Evolutionary conservation across 1,140 invertebrate genomes (phyloP).

Genomic region (Delia radicum): DNA sequence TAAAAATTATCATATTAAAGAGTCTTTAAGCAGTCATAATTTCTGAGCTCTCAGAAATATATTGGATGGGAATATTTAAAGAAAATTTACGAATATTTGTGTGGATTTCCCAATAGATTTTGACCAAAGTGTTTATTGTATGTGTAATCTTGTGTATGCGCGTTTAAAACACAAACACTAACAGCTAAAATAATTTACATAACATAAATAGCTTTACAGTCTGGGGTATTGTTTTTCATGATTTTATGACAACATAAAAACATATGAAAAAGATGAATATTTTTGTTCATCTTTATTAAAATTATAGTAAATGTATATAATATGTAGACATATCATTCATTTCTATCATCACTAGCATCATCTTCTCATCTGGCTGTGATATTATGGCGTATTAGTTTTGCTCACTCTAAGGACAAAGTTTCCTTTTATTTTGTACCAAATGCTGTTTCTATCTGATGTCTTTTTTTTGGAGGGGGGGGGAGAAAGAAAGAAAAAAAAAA

Average conservation of each 20-base stretch:
- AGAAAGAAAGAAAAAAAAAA: too few relatives aligned
- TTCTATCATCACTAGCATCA: neutral
- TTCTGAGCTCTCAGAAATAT: too few relatives aligned
- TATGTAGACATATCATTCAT: neutral
- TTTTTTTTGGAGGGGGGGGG: too few relatives aligned
- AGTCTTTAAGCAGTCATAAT: too few relatives aligned
- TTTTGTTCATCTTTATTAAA: neutral
- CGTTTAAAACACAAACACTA: neutral
- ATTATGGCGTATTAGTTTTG: neutral
- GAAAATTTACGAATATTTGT: too few relatives aligned
- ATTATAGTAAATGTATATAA: too few relatives aligned
- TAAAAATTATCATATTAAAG: too few relatives aligned
- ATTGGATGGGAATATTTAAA: too few relatives aligned
- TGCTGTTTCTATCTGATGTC: too few relatives aligned
- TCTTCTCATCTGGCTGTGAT: neutral
- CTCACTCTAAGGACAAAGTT: neutral
- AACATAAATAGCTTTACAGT: neutral
- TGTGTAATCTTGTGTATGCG: neutral
- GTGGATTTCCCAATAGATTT: too few relatives aligned
- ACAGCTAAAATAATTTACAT: neutral
- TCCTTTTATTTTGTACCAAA: neutral
- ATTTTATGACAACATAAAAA: neutral
- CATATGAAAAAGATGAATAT: too few relatives aligned
- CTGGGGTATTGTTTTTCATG: neutral
- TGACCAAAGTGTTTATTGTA: too few relatives aligned